Evolutionary conservation across 2,797 vertebrate genomes (phyloP), one percentile per base, ranked within the genome.

Genomic region (Megaceryle alcyon): DNA sequence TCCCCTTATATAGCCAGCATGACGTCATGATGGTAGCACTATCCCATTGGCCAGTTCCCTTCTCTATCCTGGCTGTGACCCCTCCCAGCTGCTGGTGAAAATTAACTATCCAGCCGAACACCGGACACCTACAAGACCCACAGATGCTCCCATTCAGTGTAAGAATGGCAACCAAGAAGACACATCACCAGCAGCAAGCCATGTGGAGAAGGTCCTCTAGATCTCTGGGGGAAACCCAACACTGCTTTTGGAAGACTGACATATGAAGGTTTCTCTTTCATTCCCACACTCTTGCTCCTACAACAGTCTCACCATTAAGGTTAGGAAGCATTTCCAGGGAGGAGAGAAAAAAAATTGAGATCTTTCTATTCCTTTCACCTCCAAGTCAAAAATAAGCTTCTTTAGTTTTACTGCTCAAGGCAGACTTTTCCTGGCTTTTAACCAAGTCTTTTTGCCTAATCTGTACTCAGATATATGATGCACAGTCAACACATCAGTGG

Each of bases 371-470:
- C 64, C 49, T 92, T 87, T 87, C 61, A 60, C 20, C 35, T 89
- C 51, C 14, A 91, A 71, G 25, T 71, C 20, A 85, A 92, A 94
- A 81, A 46, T 49, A 83, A 80, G 21, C 28, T 89, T 82, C 19
- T 21, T n/a, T 64, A 41, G 15, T 82, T 83, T 61, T 68, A 56
- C 71, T 75, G 28, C 78, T 85, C 65, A 39, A 78, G 79, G 46
- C 41, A 76, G 53, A 76, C 49, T 88, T 94, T 92, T 82, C 28
- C 72, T 94, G 87, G 69, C 61, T 57, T 75, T 68, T 81, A 71
- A 83, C 49, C 69, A 85, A 90, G 39, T 15, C 57, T 70, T 80
- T 60, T 82, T 10, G 5, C 56, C 57, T 83, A 22, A 66, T 92
- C 89, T 82, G 33, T 68, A 31, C 28, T 75, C 64, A 70, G n/a